Conservation (phyloP, 2,113 vertebrate species). For the Gasterosteus aculeatus region DNA sequence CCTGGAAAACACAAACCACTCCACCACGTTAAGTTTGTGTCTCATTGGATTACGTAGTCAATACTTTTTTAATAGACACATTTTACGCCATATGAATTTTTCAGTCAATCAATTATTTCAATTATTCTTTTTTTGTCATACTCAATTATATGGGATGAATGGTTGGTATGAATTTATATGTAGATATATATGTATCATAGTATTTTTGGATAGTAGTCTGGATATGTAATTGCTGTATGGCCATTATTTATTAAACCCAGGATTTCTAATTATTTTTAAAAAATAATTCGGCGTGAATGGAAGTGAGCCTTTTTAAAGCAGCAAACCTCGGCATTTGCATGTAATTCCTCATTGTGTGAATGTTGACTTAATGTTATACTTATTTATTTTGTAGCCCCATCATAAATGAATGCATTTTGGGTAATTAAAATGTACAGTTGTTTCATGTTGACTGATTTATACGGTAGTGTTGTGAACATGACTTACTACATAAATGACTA, state of each 20-base stretch:
- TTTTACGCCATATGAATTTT: conserved; percentile 2
- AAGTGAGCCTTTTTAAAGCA: conserved; percentile 1
- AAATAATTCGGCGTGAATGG: conserved; percentile 4
- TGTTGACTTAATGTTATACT: conserved; percentile 7
- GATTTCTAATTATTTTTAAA: not conserved
- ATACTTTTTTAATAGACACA: conserved; percentile 9
- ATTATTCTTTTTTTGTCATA: not conserved
- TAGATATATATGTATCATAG: not conserved
- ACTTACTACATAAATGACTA: not conserved
- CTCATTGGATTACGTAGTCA: not conserved
- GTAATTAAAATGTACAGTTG: conserved; percentile 27
- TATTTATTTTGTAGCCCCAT: conserved; percentile 4
- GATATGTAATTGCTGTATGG: not conserved
- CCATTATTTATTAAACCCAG: conserved; percentile 31
- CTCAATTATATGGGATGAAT: conserved; percentile 9
- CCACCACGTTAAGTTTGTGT: not conserved
- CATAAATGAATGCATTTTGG: conserved; percentile 27
- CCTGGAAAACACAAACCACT: not conserved
- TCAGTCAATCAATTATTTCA: not conserved
- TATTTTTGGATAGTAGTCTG: conserved; percentile 9
- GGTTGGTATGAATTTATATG: conserved; percentile 1
- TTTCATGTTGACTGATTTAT: not conserved
- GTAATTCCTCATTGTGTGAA: conserved; percentile 10
- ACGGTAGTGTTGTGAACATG: not conserved
- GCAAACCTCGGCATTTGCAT: conserved; percentile 11